Evolutionary conservation across 2,113 vertebrate genomes (phyloP).

Genomic region (Scomber scombrus): DNA sequence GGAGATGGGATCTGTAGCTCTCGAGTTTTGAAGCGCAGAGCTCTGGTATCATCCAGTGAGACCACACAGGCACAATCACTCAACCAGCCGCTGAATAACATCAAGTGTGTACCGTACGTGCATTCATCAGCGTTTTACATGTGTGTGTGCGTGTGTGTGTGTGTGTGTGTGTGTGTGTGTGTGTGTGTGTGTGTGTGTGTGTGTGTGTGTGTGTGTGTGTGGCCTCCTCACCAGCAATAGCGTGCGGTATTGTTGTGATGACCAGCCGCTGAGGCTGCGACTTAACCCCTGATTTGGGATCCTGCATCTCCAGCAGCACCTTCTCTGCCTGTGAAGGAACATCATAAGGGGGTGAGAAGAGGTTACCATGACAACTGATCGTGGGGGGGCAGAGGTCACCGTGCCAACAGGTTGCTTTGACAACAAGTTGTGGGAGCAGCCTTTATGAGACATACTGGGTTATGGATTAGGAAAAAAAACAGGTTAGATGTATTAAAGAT

Average conservation of each 20-base stretch:
- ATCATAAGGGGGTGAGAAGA: not conserved
- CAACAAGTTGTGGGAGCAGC: slow-evolving; percentile 22
- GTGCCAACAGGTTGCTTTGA: slow-evolving; percentile 35
- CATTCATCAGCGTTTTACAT: not conserved
- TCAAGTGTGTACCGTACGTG: slow-evolving; percentile 1
- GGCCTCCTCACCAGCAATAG: slow-evolving; percentile 88
- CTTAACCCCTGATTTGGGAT: slow-evolving; percentile 89
- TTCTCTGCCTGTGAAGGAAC: slow-evolving; percentile 87
- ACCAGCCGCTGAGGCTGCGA: slow-evolving; percentile 91
- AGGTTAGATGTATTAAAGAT: slow-evolving; percentile 9
- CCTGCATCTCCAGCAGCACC: slow-evolving; percentile 95
- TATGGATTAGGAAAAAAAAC: not conserved
- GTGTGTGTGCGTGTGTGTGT: not conserved
- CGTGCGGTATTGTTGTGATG: slow-evolving; percentile 91
- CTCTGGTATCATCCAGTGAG: slow-evolving; percentile 61
- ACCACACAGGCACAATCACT: slow-evolving; percentile 58
- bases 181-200: slow-evolving; percentile 23
- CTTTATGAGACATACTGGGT: not conserved
- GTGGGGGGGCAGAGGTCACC: slow-evolving; percentile 39
- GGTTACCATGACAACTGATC: slow-evolving; percentile 43
- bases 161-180: not conserved
- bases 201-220: slow-evolving; percentile 21
- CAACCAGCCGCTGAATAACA: slow-evolving; percentile 43
- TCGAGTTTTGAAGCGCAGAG: slow-evolving; percentile 67
- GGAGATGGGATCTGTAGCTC: slow-evolving; percentile 83